Evolutionary conservation across 2,113 vertebrate genomes (phyloP), one percentile per base, ranked within the genome.

Genomic region (Anthoscopus minutus): DNA sequence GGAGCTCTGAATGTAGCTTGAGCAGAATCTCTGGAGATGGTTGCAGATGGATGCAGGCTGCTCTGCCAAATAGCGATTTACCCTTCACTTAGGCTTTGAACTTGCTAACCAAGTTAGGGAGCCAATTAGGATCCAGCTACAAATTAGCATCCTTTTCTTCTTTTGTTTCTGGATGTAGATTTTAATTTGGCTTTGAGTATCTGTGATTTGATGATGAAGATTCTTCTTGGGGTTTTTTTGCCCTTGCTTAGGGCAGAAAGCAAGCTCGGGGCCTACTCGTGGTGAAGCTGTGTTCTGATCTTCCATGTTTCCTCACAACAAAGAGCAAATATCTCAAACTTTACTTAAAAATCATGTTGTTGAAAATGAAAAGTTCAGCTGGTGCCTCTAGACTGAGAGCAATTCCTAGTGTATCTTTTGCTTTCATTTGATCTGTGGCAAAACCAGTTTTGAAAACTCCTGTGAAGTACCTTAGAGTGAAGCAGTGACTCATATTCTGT

Each of bases 141-240:
- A 56, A 51, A 44, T 19, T 5, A 35, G 15, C 7, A 9, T 50
- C 23, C 62, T 60, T 28, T 69, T 51, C 51, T 51, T 51, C 51
- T 48, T 67, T 69, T 42, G 13, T 66, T 71, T 57, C 54, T 54
- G n/a, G 16, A 20, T 30, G 25, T 27, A 17, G 31, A 12, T 64
- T 61, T 76, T 48, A 1, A 6, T 74, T 48, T 53, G 42, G 15
- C 30, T 64, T 57, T 40, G 12, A 48, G 8, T 27, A 5, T 14
- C n/a, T 72, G 9, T 69, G 64, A 20, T 64, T 87, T 73, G 37
- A 84, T 47, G 38, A 23, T 78, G 9, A 73, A 64, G 70, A 22
- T 50, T 73, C 22, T 47, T 54, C 1, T 1, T 7, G 24, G 12
- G 1, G 0, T 3, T 35, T 38, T 57, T 38, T 44, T 22, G 4